Evolutionary conservation across 2,888 invertebrate species (phyloP).

Genomic region (Campoletis raptor): DNA sequence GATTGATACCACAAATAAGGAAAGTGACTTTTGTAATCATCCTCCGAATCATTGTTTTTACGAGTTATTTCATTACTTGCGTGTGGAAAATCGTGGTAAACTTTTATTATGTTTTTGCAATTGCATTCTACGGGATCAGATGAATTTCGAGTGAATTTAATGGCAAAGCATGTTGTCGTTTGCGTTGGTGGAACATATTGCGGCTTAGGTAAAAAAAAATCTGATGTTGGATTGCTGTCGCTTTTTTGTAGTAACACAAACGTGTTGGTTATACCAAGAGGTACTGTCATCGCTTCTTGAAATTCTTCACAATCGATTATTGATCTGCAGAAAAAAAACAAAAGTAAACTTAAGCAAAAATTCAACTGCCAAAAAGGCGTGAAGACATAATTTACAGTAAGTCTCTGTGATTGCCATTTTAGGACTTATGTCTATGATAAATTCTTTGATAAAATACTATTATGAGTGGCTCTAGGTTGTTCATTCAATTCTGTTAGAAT

Average conservation of each 20-base stretch:
- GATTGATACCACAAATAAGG: slow-evolving; percentile 82
- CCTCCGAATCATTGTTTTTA: slow-evolving; percentile 55
- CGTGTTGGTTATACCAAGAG: slow-evolving; percentile 82
- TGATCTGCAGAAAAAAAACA: slow-evolving; percentile 75
- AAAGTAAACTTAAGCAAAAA: not conserved
- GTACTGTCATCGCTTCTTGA: slow-evolving; percentile 80
- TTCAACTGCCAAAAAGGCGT: not conserved
- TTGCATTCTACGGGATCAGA: slow-evolving; percentile 71
- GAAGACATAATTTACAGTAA: not conserved
- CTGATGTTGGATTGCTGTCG: slow-evolving; percentile 77
- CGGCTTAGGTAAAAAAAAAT: slow-evolving; percentile 82
- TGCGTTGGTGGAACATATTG: slow-evolving; percentile 75
- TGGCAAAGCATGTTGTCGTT: slow-evolving; percentile 73
- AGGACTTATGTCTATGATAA: not conserved
- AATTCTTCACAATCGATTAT: slow-evolving; percentile 81
- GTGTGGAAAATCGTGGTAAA: slow-evolving; percentile 76
- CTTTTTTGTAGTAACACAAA: slow-evolving; percentile 82
- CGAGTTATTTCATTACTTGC: slow-evolving; percentile 61
- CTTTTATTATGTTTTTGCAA: slow-evolving; percentile 76
- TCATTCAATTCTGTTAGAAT: too few relatives aligned
- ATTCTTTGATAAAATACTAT: not conserved
- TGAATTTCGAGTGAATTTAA: slow-evolving; percentile 76
- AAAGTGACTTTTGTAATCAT: slow-evolving; percentile 48
- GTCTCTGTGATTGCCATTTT: not conserved
- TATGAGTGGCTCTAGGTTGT: too few relatives aligned